A percentile compares a stretch with the other conserved stretches of the same genome.
Conservation (phyloP, 2,888 invertebrate species). For the Agrotis segetum region DNA sequence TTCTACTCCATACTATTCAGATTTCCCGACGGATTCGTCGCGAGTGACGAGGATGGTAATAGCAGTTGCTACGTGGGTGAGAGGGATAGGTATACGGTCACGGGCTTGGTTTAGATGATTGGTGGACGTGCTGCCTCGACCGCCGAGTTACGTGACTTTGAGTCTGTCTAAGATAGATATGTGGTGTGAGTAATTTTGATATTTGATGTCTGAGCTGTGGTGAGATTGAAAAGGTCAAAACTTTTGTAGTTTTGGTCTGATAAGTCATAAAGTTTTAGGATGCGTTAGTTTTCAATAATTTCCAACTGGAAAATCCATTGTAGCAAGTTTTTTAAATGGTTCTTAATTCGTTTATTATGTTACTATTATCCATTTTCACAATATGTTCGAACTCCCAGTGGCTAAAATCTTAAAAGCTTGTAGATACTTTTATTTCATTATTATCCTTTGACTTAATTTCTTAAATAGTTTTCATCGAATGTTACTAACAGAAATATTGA, state of each 20-base stretch:
- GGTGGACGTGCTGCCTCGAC: constrained; percentile 88
- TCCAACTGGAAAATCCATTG: background rate
- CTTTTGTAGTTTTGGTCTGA: background rate
- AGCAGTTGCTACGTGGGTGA: constrained; percentile 58
- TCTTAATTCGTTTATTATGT: too few species aligned
- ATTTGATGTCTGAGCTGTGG: constrained; percentile 64
- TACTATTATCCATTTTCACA: too few species aligned
- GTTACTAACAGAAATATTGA: too few species aligned
- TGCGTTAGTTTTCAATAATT: too few species aligned
- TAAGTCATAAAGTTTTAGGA: background rate
- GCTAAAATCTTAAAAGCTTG: too few species aligned
- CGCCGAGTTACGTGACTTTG: constrained; percentile 88
- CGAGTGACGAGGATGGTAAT: constrained; percentile 68
- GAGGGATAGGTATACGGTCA: constrained; percentile 82
- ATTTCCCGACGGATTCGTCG: constrained; percentile 87
- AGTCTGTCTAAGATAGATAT: constrained; percentile 71
- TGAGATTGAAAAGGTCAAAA: background rate
- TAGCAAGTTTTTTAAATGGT: background rate
- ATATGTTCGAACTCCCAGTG: too few species aligned
- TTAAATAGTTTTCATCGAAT: too few species aligned
- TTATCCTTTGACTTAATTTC: too few species aligned
- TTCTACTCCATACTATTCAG: constrained; percentile 85
- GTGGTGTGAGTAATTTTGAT: constrained; percentile 74
- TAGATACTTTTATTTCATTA: too few species aligned
- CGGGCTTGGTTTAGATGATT: constrained; percentile 88